phyloP scores from a whole-genome alignment of 2,797 vertebrate species.

The Cynopterus sphinx region DNA sequence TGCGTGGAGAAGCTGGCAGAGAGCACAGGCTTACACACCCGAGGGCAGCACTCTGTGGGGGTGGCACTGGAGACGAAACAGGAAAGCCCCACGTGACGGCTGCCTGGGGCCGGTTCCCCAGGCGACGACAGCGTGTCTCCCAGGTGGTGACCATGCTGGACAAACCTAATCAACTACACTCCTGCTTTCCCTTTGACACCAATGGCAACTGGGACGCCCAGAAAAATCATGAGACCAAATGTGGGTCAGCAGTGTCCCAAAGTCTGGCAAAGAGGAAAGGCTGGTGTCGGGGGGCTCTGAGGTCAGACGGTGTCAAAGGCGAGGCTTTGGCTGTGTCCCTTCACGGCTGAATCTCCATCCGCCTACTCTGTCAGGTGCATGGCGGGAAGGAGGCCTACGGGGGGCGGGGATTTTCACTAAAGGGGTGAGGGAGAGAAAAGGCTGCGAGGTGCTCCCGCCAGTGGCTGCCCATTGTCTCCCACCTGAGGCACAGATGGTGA shows the following conservation, averaged over 20 bases:
- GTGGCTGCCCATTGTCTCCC: neutral
- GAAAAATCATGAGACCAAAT: neutral
- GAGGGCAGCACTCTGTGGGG: rapidly evolving
- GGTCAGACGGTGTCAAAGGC: too few species aligned
- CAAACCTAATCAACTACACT: neutral
- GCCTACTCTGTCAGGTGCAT: neutral
- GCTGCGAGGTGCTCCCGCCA: neutral
- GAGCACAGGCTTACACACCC: neutral
- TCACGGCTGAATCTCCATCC: neutral
- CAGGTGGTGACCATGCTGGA: neutral
- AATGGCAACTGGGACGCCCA: neutral
- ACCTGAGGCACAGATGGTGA: neutral
- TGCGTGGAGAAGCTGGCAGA: neutral
- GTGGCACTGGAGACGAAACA: rapidly evolving
- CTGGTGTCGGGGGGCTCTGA: neutral
- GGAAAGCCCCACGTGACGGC: rapidly evolving
- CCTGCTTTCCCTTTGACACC: neutral
- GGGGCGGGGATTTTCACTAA: neutral
- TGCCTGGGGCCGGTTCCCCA: neutral
- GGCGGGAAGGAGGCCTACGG: neutral
- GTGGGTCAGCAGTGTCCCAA: neutral
- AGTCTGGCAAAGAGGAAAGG: neutral
- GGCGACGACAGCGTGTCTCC: neutral
- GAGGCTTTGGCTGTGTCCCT: too few species aligned
- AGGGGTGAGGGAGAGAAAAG: neutral